Evolutionary conservation across 2,797 vertebrate species (phyloP).

Genomic region (Remorina albescens): DNA sequence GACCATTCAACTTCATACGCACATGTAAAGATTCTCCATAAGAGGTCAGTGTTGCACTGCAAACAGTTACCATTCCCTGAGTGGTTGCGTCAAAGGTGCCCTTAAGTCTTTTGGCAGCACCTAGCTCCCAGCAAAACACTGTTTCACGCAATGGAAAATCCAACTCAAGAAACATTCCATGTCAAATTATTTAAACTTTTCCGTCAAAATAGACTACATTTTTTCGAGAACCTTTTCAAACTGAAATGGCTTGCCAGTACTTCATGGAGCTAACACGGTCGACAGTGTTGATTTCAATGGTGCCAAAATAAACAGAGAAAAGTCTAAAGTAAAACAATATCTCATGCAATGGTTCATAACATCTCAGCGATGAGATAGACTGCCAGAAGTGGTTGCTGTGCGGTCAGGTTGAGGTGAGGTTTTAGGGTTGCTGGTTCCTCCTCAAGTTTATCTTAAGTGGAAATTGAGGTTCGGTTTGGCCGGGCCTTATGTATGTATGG

Average conservation of each 20-base stretch:
- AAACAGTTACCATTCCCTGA: not conserved
- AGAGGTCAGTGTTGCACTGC: constrained; percentile 77
- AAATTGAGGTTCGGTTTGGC: constrained; percentile 77
- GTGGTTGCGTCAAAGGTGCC: constrained; percentile 38
- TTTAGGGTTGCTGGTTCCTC: constrained; percentile 74
- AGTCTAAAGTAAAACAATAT: constrained; percentile 77
- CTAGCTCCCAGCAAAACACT: constrained; percentile 61
- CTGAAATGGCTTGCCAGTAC: constrained; percentile 56
- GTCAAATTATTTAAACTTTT: constrained; percentile 74
- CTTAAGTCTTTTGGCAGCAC: constrained; percentile 68
- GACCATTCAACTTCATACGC: not conserved
- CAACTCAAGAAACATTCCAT: constrained; percentile 67
- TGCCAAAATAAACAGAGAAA: constrained; percentile 74
- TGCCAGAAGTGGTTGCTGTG: constrained; percentile 63
- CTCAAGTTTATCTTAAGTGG: constrained; percentile 74
- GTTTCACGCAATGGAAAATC: constrained; percentile 69
- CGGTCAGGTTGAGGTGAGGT: constrained; percentile 72
- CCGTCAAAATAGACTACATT: constrained; percentile 55
- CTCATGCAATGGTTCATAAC: constrained; percentile 66
- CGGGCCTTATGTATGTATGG: constrained; percentile 48
- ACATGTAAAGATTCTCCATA: constrained; percentile 59
- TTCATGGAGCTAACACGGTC: constrained; percentile 56
- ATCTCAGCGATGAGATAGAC: constrained; percentile 50
- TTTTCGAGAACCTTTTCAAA: constrained; percentile 55
- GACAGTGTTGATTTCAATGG: constrained; percentile 68